Evolutionary conservation across 2,888 invertebrate genomes (phyloP), one percentile per base, ranked within the genome.

Genomic region (Alcis repandata): DNA sequence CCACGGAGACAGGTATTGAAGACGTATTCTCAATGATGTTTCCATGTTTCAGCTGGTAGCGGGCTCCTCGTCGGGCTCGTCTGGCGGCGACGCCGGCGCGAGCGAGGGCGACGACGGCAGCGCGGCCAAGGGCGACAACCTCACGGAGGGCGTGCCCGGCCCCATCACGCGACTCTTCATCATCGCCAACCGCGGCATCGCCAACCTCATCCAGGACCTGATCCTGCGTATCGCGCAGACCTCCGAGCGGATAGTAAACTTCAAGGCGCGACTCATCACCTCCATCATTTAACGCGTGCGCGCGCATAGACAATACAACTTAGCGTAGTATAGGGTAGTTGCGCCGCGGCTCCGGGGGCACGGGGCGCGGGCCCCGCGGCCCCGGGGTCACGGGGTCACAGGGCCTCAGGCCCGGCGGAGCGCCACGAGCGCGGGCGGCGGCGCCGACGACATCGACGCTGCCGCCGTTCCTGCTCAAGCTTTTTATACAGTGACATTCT

Each of bases 231-330:
- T 97, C 89, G 97, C 97, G 66, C 97, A 97, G 90, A 97, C 97
- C 86, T 97, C 97, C 87, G 97, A 98, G 92, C 95, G 97, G 91
- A 96, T 98, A 94, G 97, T 98, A 85, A 97, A 97, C 96, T 98
- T 97, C 96, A 98, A 97, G 94, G 97, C 97, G 88, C 96, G 97
- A 94, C 94, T 98, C 84, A 97, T 98, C 91, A 98, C 97, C 83
- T 97, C 97, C 79, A 96, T 97, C 91, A 97, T 98, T 93, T 97
- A 97, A 95, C 72, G 85, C 77, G 85, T 11, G 7, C 75, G 56
- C 49, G 57, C 66, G 82, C 79, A 75, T 79, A 76, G 89, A 88
- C 89, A 86, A 81, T 86, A 89, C 83, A 40, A 40, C 81, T 58
- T 85, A 86, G 83, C 75, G 67, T 83, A 84, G 79, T 74, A 73